phyloP scores from a whole-genome alignment of 2,888 invertebrate species.

The Matsumyia berberina region DNA sequence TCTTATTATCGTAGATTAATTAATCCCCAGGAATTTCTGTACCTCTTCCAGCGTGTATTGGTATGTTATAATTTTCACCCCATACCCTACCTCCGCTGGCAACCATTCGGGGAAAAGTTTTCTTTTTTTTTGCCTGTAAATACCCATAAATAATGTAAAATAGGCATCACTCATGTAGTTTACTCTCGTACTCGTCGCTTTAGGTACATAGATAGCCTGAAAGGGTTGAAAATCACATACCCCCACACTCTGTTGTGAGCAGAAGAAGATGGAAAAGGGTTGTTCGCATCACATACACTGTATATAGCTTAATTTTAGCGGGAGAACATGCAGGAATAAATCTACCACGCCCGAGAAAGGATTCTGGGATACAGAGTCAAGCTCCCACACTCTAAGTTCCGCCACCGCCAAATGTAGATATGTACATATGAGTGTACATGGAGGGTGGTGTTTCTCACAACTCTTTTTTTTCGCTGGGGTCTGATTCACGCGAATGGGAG shows the following conservation, averaged over 20 bases:
- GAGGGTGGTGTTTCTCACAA: constrained; percentile 26
- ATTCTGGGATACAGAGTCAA: background rate
- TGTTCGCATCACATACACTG: constrained; percentile 48
- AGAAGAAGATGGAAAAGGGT: constrained; percentile 44
- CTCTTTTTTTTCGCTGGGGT: background rate
- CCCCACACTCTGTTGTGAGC: constrained; percentile 1
- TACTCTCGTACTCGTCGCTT: constrained; percentile 25
- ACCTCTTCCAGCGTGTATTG: constrained; percentile 38
- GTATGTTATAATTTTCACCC: constrained; percentile 58
- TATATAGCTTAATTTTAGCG: constrained; percentile 67
- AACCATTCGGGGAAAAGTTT: constrained; percentile 1
- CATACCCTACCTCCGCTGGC: background rate
- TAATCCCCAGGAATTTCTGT: constrained; percentile 66
- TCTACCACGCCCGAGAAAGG: constrained; percentile 64
- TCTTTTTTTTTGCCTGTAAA: constrained; percentile 51
- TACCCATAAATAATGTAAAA: constrained; percentile 75
- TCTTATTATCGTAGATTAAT: constrained; percentile 74
- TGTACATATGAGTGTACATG: constrained; percentile 58
- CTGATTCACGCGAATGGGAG: background rate
- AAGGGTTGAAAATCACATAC: constrained; percentile 70
- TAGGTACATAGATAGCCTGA: constrained; percentile 52
- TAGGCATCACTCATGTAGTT: constrained; percentile 74
- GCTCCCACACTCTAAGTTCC: background rate
- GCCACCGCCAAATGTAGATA: constrained; percentile 43
- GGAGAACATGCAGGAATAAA: constrained; percentile 62